These are phyloP conservation scores for Dallia pectoralis DNA, from an alignment of 2,797 vertebrate genomes.

Conservation along the genomic window DNA sequence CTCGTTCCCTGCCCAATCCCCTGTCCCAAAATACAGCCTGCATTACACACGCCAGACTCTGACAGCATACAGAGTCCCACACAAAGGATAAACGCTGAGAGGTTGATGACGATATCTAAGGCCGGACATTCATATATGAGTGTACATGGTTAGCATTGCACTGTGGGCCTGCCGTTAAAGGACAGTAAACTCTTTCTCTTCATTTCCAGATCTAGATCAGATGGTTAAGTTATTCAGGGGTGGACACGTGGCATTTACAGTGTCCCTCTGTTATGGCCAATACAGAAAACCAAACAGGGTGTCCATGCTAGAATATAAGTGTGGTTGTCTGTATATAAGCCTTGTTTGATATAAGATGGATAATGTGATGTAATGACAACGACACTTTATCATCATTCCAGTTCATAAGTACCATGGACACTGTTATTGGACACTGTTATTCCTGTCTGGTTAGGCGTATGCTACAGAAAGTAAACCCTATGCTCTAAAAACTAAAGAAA, in stretches of 20 bases:
- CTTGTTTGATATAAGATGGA: background rate
- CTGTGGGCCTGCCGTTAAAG: background rate
- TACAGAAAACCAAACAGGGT: background rate
- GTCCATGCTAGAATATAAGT: background rate
- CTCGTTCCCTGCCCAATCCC: constrained; percentile 37
- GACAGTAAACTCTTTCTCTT: background rate
- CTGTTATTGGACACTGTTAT: background rate
- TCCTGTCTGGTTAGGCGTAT: background rate
- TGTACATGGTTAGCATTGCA: background rate
- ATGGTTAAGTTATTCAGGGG: background rate
- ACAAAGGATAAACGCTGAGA: background rate
- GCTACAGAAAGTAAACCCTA: background rate
- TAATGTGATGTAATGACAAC: background rate
- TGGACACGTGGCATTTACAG: background rate
- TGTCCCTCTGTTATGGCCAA: background rate
- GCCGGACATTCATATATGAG: background rate
- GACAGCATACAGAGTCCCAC: constrained; percentile 36
- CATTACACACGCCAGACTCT: constrained; percentile 44
- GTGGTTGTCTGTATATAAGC: background rate
- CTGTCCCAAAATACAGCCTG: constrained; percentile 39
- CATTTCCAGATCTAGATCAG: background rate
- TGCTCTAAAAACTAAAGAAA: no score
- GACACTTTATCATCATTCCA: background rate
- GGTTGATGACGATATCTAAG: background rate
- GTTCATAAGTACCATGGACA: background rate